Base-by-base conservation (phyloP, 2,113 vertebrate genomes). In the Prinia subflava region DNA sequence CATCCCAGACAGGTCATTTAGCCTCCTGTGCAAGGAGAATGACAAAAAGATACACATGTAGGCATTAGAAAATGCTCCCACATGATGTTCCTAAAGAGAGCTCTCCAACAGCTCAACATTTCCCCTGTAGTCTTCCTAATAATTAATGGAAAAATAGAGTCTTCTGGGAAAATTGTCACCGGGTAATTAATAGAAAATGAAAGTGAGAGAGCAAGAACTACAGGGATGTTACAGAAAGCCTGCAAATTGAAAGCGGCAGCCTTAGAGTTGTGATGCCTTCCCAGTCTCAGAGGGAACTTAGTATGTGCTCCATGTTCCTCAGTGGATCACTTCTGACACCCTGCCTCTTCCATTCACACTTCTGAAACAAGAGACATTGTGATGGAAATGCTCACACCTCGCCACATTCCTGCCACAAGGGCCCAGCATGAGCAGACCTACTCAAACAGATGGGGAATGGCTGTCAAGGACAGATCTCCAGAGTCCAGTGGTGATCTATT, bases 131-230 rank as follows among this genome's bases (percentile, higher is more conserved):
- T 74, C 84, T 71, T 89, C 21, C 67, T 83, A 88, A 96, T 93
- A 93, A 96, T 93, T 95, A 95, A 95, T 92, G 90, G 53, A 33
- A 93, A 83, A 78, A 52, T 9, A 71, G 57, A 86, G 27, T 83
- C 94, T 75, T 94, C 62, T 85, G 89, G 90, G 95, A 80, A 93
- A 97, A 94, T 57, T 90, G 79, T 91, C 92, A 92, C 84, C 0
- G 2, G 71, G 55, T 97, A 96, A 96, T 97, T 97, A 97, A 97
- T 95, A 90, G 94, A 94, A 94, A 82, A 94, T 93, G 35, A 91
- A 94, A 87, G 85, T 1, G n/a, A 92, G 64, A 70, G 63, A 83
- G 62, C 49, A 73, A 68, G 57, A 70, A 81, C 52, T 75, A 77
- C 56, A 81, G 50, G 70, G 63, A 88, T 42, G 28, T 76, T 89